Conservation (phyloP, 2,113 vertebrate genomes). For the Zootoca vivipara region DNA sequence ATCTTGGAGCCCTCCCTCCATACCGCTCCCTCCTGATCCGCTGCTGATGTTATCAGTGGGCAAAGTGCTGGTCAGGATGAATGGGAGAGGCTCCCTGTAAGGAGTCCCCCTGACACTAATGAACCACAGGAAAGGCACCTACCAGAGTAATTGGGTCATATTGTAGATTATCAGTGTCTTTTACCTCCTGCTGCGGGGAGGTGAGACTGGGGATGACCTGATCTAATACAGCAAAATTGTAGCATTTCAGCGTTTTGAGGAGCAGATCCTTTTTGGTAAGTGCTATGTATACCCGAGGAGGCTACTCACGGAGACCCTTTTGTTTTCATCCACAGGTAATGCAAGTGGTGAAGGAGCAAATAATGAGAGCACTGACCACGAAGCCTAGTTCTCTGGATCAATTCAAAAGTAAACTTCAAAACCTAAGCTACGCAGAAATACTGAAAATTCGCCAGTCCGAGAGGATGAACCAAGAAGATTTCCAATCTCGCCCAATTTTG, state of each 20-base stretch:
- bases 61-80: too few relatives aligned
- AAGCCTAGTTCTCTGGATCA: slow-evolving; percentile 99
- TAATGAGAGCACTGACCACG: slow-evolving; percentile 95
- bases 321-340: slow-evolving; percentile 85
- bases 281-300: not conserved
- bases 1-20: too few relatives aligned
- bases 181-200: not conserved
- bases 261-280: not conserved
- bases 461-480: slow-evolving; percentile 99
- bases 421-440: slow-evolving; percentile 99
- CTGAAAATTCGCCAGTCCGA: slow-evolving; percentile 99
- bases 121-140: not conserved
- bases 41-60: too few relatives aligned
- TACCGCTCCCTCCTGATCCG: too few relatives aligned
- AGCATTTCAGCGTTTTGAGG: not conserved
- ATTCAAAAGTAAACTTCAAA: slow-evolving; percentile 98
- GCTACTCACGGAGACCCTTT: slow-evolving; percentile 9
- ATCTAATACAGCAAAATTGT: not conserved
- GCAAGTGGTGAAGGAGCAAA: slow-evolving; percentile 99
- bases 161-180: not conserved
- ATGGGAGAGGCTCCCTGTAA: too few relatives aligned
- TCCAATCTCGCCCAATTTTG: slow-evolving; percentile 98
- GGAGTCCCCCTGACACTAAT: too few relatives aligned
- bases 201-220: not conserved
- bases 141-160: not conserved